These are phyloP conservation scores for Prionailurus bengalensis DNA, from an alignment of 2,113 vertebrate species.

Conservation along the genomic window DNA sequence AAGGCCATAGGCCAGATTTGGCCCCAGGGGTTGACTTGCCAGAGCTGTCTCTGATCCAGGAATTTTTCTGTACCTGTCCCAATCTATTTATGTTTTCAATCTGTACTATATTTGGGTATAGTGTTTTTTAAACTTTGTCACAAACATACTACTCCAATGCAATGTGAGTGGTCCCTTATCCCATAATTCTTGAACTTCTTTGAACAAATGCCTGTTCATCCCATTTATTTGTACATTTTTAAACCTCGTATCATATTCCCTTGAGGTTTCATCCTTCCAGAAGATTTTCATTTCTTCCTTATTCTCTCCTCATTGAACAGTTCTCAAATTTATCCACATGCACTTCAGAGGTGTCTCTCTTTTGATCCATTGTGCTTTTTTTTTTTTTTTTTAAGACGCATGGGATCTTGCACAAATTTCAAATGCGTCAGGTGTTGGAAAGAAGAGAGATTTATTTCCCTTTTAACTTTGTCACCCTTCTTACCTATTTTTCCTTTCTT, in stretches of 20 bases:
- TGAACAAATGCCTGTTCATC: not conserved
- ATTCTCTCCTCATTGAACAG: not conserved
- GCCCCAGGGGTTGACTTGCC: not conserved
- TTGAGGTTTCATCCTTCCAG: not conserved
- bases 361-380: not conserved
- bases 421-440: not conserved
- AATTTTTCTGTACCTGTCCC: not conserved
- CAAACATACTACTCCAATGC: not conserved
- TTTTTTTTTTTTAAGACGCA: not conserved
- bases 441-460: not conserved
- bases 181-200: conserved; percentile 16
- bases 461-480: conserved; percentile 4
- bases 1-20: not conserved
- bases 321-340: not conserved
- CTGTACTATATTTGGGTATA: not conserved
- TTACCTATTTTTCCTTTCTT: not conserved
- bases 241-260: not conserved
- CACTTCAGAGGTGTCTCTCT: not conserved
- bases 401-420: not conserved
- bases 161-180: not conserved
- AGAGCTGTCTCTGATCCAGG: not conserved
- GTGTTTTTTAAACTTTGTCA: conserved; percentile 21
- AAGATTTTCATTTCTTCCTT: not conserved
- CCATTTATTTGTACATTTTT: not conserved
- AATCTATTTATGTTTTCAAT: not conserved